phyloP scores from a whole-genome alignment of 2,888 invertebrate genomes.

The Callinectes sapidus region DNA sequence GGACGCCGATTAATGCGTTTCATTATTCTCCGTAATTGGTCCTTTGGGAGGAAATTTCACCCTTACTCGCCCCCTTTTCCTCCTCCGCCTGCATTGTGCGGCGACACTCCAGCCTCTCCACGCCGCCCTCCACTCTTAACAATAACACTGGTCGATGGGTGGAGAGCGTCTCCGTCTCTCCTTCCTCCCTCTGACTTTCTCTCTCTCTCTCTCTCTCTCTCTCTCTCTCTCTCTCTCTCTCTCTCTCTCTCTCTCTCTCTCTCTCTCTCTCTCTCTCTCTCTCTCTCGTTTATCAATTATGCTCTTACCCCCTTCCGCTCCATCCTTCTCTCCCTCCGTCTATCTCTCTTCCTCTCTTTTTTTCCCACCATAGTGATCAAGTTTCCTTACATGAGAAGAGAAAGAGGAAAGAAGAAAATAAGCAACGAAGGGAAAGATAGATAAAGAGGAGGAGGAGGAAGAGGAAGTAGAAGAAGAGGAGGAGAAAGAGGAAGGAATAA shows the following conservation, averaged over 20 bases:
- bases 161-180: neutral
- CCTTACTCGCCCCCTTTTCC: slow-evolving; percentile 15
- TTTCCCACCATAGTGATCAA: neutral
- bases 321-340: too few relatives aligned
- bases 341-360: too few relatives aligned
- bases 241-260: neutral
- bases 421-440: neutral
- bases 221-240: neutral
- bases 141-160: slow-evolving; percentile 12
- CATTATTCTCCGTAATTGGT: slow-evolving; percentile 35
- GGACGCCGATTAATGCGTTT: slow-evolving; percentile 21
- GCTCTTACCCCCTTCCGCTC: too few relatives aligned
- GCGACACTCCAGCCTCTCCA: slow-evolving; percentile 29
- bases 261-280: too few relatives aligned
- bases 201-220: neutral
- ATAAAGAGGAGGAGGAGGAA: neutral
- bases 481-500: neutral
- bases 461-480: neutral
- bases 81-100: slow-evolving; percentile 24
- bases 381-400: neutral
- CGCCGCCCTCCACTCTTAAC: neutral
- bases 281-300: too few relatives aligned
- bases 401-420: neutral
- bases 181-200: neutral
- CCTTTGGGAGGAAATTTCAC: slow-evolving; percentile 17